Evolutionary conservation across 30 jellyfish, hydroid and myxozoan species (phyloP), one percentile per base, ranked within the genome.

Genomic region (Hydractinia symbiolongicarpus): DNA sequence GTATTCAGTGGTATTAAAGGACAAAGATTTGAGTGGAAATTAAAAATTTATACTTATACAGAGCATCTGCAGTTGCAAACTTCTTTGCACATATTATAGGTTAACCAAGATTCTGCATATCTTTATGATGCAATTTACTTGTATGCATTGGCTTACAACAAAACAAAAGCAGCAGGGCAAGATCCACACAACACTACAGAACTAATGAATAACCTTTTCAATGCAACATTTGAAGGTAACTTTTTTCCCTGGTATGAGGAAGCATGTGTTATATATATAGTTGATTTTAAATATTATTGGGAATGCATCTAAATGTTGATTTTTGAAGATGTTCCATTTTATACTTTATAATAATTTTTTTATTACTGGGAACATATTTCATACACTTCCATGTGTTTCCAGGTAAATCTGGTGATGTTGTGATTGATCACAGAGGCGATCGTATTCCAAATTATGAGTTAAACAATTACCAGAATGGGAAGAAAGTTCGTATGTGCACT

Each of bases 321-420:
- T n/a, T n/a, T n/a, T n/a, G n/a, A n/a, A n/a, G n/a, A n/a, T n/a
- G n/a, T n/a, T n/a, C n/a, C n/a, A n/a, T n/a, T n/a, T n/a, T n/a
- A n/a, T n/a, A n/a, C n/a, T n/a, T n/a, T n/a, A n/a, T n/a, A n/a
- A n/a, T n/a, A n/a, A n/a, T n/a, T n/a, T 30, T 30, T 30, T 30
- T 30, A 30, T 30, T 1, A 30, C 44, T 30, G 44, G 44, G 74
- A 9, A 64, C 7, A 13, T 64, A n/a, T 30, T 30, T 1, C 44
- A 30, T 30, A 30, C 44, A 30, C 44, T 30, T 30, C 2, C 44
- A 30, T 72, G 9, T 13, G 15, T 13, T 72, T 9, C 1, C 16
- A 91, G 98, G 98, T 5, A 81, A 85, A 66, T 77, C 95, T 57
- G 98, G 98, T n/a, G 61, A 77, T 17, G 97, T 90, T 51, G 82